A percentile compares a stretch with the other conserved stretches of the same genome.
Evolutionary conservation across 2,888 invertebrate species (phyloP).

Genomic region (Ypsolopha scabrella): DNA sequence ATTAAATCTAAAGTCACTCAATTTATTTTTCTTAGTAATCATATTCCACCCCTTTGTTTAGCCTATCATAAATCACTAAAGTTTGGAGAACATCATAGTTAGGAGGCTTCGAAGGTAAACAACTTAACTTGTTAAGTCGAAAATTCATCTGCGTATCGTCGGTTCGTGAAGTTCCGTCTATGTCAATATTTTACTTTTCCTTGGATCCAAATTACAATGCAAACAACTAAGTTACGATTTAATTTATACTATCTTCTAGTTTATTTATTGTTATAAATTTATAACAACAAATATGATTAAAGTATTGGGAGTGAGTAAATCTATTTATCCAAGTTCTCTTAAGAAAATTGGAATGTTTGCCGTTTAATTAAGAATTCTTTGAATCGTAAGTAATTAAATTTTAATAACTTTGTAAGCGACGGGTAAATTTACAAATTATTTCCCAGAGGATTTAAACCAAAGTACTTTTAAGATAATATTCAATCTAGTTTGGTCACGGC

Average conservation of each 20-base stretch:
- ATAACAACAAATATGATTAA: background rate
- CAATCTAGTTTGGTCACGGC: too few relatives aligned
- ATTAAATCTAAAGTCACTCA: background rate
- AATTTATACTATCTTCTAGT: background rate
- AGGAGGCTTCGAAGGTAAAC: conserved; percentile 6
- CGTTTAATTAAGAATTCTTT: too few relatives aligned
- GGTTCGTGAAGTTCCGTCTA: conserved; percentile 27
- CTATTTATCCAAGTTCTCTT: too few relatives aligned
- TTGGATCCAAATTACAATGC: background rate
- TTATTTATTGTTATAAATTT: background rate
- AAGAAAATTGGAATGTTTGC: too few relatives aligned
- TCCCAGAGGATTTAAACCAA: too few relatives aligned
- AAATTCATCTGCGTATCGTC: conserved; percentile 36
- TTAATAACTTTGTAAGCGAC: background rate
- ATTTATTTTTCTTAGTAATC: background rate
- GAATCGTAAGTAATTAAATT: too few relatives aligned
- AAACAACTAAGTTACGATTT: background rate
- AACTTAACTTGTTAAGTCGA: conserved; percentile 25
- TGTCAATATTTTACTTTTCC: conserved; percentile 36
- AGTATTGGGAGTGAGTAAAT: too few relatives aligned
- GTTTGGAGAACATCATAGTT: background rate
- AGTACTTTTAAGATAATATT: too few relatives aligned
- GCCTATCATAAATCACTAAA: conserved; percentile 11
- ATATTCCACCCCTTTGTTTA: background rate
- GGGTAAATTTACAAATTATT: background rate